Evolutionary conservation across 2,797 vertebrate species (phyloP).

Genomic region (Melopsittacus undulatus): DNA sequence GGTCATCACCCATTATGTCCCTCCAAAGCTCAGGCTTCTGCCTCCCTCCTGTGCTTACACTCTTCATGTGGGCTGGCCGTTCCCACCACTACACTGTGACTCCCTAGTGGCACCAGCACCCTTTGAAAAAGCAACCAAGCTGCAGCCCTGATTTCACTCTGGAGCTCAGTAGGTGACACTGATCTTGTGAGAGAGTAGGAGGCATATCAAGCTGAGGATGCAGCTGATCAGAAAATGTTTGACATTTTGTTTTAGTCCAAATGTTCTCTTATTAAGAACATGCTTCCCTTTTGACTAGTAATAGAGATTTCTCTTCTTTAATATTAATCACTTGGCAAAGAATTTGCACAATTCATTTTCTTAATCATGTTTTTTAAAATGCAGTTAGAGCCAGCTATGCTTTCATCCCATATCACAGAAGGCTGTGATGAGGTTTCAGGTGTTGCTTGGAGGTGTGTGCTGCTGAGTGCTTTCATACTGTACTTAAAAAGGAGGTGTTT

Average conservation of each 20-base stretch:
- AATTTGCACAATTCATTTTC: slow-evolving; percentile 6
- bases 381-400: background rate
- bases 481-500: background rate
- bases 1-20: background rate
- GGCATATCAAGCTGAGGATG: slow-evolving; percentile 61
- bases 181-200: slow-evolving; percentile 53
- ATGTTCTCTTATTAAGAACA: slow-evolving; percentile 60
- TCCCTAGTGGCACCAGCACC: background rate
- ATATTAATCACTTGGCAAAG: slow-evolving; percentile 32
- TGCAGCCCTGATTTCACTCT: background rate
- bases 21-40: accelerated
- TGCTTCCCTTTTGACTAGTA: slow-evolving; percentile 40
- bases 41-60: background rate
- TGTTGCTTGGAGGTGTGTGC: background rate
- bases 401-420: background rate
- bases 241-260: slow-evolving; percentile 63
- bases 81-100: background rate
- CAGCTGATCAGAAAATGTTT: slow-evolving; percentile 59
- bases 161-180: background rate
- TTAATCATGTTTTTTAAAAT: background rate
- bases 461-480: background rate
- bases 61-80: background rate
- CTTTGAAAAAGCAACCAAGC: background rate
- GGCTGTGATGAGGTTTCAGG: background rate
- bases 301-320: slow-evolving; percentile 20